phyloP scores from a whole-genome alignment of 2,113 vertebrate genomes.

The Sphaerodactylus townsendi region DNA sequence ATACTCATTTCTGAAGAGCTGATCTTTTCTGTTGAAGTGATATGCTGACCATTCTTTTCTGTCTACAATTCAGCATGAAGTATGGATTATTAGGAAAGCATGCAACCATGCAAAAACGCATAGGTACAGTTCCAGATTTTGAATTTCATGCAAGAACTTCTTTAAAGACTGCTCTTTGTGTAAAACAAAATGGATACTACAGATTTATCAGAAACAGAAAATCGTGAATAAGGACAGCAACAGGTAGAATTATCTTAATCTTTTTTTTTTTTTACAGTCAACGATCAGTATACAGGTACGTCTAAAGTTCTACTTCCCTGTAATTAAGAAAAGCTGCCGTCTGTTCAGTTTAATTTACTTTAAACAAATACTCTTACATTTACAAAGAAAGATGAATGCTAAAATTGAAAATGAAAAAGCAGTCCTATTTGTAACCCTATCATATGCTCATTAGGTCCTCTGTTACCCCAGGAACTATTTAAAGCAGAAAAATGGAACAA shows the following conservation, averaged over 20 bases:
- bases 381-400: neutral
- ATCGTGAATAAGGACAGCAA: neutral
- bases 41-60: neutral
- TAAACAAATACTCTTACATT: too few relatives aligned
- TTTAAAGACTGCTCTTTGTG: neutral
- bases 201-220: neutral
- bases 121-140: neutral
- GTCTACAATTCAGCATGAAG: neutral
- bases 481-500: too few relatives aligned
- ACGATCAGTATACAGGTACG: too few relatives aligned
- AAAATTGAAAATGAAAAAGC: neutral
- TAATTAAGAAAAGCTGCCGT: neutral
- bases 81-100: neutral
- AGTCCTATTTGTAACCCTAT: neutral
- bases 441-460: neutral
- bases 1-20: neutral
- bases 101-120: accelerated
- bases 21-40: neutral
- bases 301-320: neutral
- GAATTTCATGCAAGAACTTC: too few relatives aligned
- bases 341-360: neutral
- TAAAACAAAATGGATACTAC: neutral
- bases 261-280: too few relatives aligned
- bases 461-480: too few relatives aligned
- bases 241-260: too few relatives aligned